Conservation (phyloP, 2,888 invertebrate genomes). For the Trissonchulus latispiculum region DNA sequence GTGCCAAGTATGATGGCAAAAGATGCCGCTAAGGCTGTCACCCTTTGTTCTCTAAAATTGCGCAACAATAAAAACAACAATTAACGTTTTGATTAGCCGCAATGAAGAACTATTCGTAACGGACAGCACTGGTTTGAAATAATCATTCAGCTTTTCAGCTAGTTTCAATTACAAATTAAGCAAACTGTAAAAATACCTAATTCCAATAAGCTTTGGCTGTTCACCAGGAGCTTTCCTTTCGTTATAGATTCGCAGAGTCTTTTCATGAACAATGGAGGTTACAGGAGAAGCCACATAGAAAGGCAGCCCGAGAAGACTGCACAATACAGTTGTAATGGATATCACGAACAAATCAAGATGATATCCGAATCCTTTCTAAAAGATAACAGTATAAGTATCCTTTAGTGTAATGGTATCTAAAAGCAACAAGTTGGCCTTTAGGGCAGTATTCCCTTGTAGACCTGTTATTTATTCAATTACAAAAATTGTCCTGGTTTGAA, state of each 20-base stretch:
- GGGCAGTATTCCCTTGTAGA: no score
- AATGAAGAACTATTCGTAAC: no score
- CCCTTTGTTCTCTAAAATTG: constrained; percentile 41
- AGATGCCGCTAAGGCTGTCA: constrained; percentile 44
- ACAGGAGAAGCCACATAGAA: constrained; percentile 52
- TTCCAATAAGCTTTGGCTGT: constrained; percentile 49
- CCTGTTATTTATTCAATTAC: no score
- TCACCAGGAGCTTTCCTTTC: constrained; percentile 50
- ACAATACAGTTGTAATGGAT: constrained; percentile 46
- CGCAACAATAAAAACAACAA: no score
- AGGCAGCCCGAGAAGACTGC: constrained; percentile 49
- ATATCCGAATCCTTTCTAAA: constrained; percentile 50
- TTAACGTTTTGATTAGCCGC: no score
- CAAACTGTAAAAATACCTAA: constrained; percentile 35
- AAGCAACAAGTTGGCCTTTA: no score
- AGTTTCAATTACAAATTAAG: no score
- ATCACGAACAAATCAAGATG: constrained; percentile 51
- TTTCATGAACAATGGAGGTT: constrained; percentile 49
- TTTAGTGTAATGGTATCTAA: no score
- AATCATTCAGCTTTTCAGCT: no score
- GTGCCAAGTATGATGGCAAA: constrained; percentile 53
- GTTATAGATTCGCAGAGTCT: constrained; percentile 48
- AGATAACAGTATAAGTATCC: no score
- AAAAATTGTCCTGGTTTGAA: no score
- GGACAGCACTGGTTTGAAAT: no score